These are phyloP conservation scores for Lasioglossum vierecki DNA, from an alignment of 2,888 invertebrate species.

Conservation along the genomic window DNA sequence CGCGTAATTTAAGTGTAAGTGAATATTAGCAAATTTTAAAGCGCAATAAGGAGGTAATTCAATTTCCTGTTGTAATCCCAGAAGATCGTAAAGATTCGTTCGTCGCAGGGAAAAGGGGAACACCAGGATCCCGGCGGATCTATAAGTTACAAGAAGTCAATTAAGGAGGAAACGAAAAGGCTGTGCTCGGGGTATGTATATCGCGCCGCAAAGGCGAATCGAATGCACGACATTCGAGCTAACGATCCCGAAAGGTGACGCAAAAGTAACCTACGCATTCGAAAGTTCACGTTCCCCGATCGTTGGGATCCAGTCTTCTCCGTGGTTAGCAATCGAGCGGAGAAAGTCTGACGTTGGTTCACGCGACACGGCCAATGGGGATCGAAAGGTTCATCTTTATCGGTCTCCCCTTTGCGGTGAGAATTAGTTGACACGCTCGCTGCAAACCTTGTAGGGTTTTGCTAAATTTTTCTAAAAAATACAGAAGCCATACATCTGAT, in stretches of 20 bases:
- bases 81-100: not conserved
- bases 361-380: constrained; percentile 17
- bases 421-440: not conserved
- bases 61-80: not conserved
- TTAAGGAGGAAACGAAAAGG: constrained; percentile 19
- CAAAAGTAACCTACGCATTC: constrained; percentile 53
- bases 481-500: no score
- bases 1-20: not conserved
- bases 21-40: no score
- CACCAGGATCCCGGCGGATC: not conserved
- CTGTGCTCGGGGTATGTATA: not conserved
- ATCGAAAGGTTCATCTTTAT: constrained; percentile 30
- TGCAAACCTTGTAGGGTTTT: not conserved
- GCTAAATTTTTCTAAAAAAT: not conserved
- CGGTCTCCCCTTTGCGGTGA: constrained; percentile 5
- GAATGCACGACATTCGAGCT: constrained; percentile 29
- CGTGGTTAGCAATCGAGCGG: constrained; percentile 26
- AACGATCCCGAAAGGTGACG: constrained; percentile 52
- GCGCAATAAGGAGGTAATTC: not conserved
- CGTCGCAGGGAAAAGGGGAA: not conserved
- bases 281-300: constrained; percentile 53
- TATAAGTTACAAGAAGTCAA: constrained; percentile 17
- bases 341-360: constrained; percentile 51
- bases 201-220: constrained; percentile 20
- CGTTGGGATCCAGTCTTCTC: constrained; percentile 27